Base-by-base conservation (phyloP, 2,888 invertebrate genomes). In the Noctua pronuba region DNA sequence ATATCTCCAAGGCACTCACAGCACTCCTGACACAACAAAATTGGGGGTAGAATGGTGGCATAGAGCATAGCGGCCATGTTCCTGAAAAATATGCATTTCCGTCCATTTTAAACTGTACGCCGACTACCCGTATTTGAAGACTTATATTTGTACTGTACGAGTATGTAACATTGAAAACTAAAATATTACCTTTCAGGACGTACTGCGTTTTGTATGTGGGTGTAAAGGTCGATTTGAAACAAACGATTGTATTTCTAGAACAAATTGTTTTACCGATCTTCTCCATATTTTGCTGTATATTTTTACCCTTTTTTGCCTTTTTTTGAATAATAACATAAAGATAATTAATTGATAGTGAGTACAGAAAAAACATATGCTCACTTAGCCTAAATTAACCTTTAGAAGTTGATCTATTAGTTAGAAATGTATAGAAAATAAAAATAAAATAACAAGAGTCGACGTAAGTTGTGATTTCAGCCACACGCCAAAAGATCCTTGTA, bases 51-150 rank as follows among this genome's bases (percentile, higher is more conserved):
- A 82, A 83, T 52, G 46, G 68, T 35, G 24, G 71, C 21, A 64
- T 28, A 52, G 55, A 31, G 64, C 60, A 28, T 7, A 44, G 46
- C 68, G 49, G 71, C 46, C 74, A 72, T 73, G 41, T 62, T 79
- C 41, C 64, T 10, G 64, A 44, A 68, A 80, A 85, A 75, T 88
- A 79, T 86, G 77, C 77, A 80, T 75, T 77, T 84, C 74, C 64
- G 83, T 75, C 28, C 71, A 80, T 85, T 80, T 87, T 58, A 65
- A 80, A 75, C 73, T 73, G 67, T 41, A 62, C 35, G n/a, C 46
- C 49, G 38, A 55, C 60, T 71, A 44, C 52, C 49, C 35, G 60
- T 76, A 84, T 85, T 74, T 84, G 60, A 76, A 18, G 5, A 64
- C 41, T 13, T 60, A n/a, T 24, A 16, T 65, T 38, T 69, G 28